phyloP scores from a whole-genome alignment of 64 coral and sea anemone species.

The Dendronephthya gigantea region DNA sequence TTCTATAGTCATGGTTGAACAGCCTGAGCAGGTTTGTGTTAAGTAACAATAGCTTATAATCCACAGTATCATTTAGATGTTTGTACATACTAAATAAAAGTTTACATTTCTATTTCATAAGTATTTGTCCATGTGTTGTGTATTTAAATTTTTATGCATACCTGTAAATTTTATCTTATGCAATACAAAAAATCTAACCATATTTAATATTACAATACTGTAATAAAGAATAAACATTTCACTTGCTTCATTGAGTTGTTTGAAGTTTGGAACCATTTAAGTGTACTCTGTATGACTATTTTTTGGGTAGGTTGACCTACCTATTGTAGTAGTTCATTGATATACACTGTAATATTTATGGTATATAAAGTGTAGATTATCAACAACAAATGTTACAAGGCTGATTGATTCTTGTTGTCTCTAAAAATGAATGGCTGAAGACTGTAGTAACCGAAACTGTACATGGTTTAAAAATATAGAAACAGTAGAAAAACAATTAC shows the following conservation, averaged over 20 bases:
- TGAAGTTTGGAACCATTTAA: neutral
- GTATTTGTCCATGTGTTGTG: neutral
- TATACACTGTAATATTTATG: neutral
- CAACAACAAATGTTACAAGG: too few species aligned
- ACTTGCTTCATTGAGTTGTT: neutral
- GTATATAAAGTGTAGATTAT: too few species aligned
- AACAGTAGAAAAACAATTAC: too few species aligned
- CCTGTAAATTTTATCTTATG: neutral
- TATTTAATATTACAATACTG: neutral
- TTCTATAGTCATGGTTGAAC: neutral
- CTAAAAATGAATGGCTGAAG: too few species aligned
- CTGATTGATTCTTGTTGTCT: too few species aligned
- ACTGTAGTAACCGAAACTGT: too few species aligned
- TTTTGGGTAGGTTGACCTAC: neutral
- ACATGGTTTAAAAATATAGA: too few species aligned
- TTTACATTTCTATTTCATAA: neutral
- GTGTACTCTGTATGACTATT: neutral
- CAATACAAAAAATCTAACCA: too few species aligned
- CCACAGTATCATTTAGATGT: neutral
- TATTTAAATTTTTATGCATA: neutral
- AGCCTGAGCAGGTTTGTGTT: conserved; percentile 7
- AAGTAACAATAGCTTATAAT: neutral
- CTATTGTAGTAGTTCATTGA: neutral
- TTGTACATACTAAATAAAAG: neutral
- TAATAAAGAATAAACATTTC: neutral